A percentile compares a stretch with the other conserved stretches of the same genome.
These are phyloP conservation scores for Ammodytes marinus DNA, from an alignment of 2,113 vertebrate species.

Conservation along the genomic window DNA sequence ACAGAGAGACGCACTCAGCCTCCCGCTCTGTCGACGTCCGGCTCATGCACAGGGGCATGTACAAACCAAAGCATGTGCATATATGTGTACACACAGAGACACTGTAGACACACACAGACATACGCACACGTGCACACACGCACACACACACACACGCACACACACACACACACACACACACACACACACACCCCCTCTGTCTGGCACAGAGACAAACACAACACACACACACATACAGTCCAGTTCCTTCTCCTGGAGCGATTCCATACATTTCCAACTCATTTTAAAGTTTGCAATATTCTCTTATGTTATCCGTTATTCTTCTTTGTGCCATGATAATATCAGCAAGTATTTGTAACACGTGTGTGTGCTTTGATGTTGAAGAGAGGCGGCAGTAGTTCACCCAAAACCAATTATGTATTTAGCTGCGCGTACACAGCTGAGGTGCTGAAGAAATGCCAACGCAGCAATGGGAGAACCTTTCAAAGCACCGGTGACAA, in stretches of 20 bases:
- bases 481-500: conserved; percentile 26
- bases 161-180: no score
- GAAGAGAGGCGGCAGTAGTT: conserved; percentile 31
- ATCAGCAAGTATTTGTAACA: conserved; percentile 30
- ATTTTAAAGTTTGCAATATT: not conserved
- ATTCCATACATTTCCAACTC: conserved; percentile 20
- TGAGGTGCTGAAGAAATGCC: conserved; percentile 12
- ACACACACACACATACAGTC: not conserved
- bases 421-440: conserved; percentile 12
- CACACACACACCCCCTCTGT: no score
- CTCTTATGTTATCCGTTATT: conserved; percentile 4
- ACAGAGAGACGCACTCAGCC: conserved; percentile 52
- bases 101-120: conserved; percentile 35
- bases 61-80: conserved; percentile 67
- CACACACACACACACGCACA: no score
- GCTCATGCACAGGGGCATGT: conserved; percentile 64
- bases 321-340: conserved; percentile 45
- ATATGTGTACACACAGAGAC: conserved; percentile 60
- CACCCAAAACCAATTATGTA: conserved; percentile 13
- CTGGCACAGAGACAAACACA: no score
- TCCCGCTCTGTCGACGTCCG: conserved; percentile 43
- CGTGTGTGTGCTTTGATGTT: conserved; percentile 62
- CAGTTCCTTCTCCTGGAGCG: conserved; percentile 22
- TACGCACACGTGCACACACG: conserved; percentile 5
- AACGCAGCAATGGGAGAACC: conserved; percentile 23